Evolutionary conservation across 1,140 invertebrate genomes (phyloP).

Genomic region (Ganaspis sp.): DNA sequence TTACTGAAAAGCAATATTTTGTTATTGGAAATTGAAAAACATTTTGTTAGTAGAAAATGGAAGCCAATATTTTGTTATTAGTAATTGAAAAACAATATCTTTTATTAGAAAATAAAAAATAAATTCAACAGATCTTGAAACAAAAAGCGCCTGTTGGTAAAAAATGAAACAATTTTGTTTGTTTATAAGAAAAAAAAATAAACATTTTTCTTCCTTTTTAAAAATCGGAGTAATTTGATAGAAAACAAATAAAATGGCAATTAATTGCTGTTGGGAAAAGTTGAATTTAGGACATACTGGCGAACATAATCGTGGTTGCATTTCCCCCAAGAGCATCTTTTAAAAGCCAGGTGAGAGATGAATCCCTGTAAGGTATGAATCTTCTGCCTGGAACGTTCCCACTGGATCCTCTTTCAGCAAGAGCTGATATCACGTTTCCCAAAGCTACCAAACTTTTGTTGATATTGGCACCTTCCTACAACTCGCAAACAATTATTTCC

Average conservation of each 20-base stretch:
- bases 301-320: conserved; percentile 81
- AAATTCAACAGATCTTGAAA: too few relatives aligned
- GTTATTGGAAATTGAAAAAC: too few relatives aligned
- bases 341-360: conserved; percentile 85
- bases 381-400: conserved; percentile 69
- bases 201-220: too few relatives aligned
- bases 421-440: conserved; percentile 86
- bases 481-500: not conserved
- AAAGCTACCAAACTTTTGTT: conserved; percentile 88
- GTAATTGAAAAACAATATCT: too few relatives aligned
- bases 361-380: conserved; percentile 86
- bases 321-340: conserved; percentile 82
- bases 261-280: not conserved
- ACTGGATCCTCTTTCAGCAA: conserved; percentile 79
- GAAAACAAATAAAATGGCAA: not conserved
- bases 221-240: not conserved
- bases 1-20: too few relatives aligned
- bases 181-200: too few relatives aligned
- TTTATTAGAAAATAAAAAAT: too few relatives aligned
- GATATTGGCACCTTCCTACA: conserved; percentile 86
- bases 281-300: conserved; percentile 74
- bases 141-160: too few relatives aligned
- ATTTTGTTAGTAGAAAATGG: too few relatives aligned
- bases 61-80: too few relatives aligned
- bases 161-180: too few relatives aligned